Base-by-base conservation (phyloP, 64 coral and sea anemone species). In the Porites lutea region DNA sequence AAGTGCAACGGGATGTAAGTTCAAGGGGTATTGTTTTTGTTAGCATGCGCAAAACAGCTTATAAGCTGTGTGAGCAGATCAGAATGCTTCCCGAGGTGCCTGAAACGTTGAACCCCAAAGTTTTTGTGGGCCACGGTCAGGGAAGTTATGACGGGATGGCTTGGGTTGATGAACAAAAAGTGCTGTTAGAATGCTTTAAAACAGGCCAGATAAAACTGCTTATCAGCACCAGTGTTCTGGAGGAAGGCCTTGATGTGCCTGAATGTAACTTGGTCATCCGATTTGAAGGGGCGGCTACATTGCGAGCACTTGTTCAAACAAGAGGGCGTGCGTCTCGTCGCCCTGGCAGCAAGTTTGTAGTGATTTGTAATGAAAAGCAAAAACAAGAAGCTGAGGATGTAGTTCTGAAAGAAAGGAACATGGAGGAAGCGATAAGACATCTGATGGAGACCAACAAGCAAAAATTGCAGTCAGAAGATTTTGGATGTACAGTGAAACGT, bases 171-270 rank as follows among this genome's bases (percentile, higher is more conserved):
- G 94, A 99, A 65, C 97, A 99, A 80, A 88, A 96, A 50, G 55
- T 89, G 7, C 46, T 95, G 50, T 78, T 99, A 58, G 91, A 90
- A 43, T 82, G 65, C 16, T 97, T 97, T 23, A 92, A 83, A 66
- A 71, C 82, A 72, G 97, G 97, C 21, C 18, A 76, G 19, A 91
- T 75, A 19, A 99, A 99, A 58, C 91, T 99, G 12, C 94, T 99
- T 4, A 88, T 99, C 57, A 96, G 94, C 3, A 99, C 97, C 5
- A 96, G 77, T 85, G 97, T 99, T 11, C 79, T 99, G 11, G 94
- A 99, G 50, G 97, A 99, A 91, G 97, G 97, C 1, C 67, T 99
- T 20, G 97, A 99, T 69, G 94, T 99, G 49, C 97, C 97, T 13
- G 76, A 78, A 8, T 99, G 97, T 88, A 99, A 99, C 89, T 65